Conservation (phyloP, 2,797 vertebrate genomes). For the Pantherophis alleghaniensis region DNA sequence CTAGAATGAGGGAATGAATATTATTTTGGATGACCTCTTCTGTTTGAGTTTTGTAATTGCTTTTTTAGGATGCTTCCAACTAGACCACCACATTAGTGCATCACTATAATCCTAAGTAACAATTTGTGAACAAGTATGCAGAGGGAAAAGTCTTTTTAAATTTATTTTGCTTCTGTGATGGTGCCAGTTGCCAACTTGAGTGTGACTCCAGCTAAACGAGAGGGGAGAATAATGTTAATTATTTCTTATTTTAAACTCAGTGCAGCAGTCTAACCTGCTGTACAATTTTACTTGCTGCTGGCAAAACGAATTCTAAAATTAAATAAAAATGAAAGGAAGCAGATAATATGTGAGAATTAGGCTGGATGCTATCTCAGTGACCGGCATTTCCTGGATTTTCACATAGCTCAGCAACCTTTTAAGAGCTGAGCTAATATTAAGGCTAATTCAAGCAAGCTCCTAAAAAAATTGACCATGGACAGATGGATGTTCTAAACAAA, state of each 20-base stretch:
- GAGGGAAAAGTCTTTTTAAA: not conserved
- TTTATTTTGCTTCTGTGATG: not conserved
- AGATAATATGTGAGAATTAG: not conserved
- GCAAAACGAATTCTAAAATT: not conserved
- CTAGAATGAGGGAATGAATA: not conserved
- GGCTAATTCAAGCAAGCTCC: not conserved
- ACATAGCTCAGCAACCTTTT: not conserved
- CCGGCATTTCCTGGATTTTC: not conserved
- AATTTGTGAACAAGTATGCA: not conserved
- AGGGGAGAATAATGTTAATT: not conserved
- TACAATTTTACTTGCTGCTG: not conserved
- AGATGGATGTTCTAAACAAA: not conserved
- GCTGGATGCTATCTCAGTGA: not conserved
- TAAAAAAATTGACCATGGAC: not conserved
- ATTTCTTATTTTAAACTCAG: not conserved
- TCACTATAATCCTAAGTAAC: not conserved
- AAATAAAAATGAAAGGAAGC: not conserved
- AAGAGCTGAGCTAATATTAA: not conserved
- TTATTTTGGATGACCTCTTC: not conserved
- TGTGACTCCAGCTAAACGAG: not conserved
- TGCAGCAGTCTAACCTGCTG: not conserved
- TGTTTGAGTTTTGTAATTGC: not conserved
- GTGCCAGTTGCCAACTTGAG: not conserved
- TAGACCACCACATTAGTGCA: not conserved
- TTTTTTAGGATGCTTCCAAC: not conserved